A percentile compares a stretch with the other conserved stretches of the same genome.
Conservation (phyloP, 1,140 invertebrate genomes). For the Samia ricini region DNA sequence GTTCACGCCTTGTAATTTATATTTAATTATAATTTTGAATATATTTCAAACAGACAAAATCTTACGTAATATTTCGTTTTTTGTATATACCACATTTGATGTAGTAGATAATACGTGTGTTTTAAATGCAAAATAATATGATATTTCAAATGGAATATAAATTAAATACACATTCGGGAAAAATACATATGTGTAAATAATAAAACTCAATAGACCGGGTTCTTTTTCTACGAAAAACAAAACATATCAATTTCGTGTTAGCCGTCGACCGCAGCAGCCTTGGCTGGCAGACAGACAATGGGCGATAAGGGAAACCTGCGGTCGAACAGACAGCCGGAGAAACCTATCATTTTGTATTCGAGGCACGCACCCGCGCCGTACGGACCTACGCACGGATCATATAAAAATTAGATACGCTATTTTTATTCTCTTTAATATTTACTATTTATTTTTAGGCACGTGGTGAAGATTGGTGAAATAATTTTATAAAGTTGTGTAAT, state of each 20-base stretch:
- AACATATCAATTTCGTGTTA: constrained; percentile 5
- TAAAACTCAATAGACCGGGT: neutral
- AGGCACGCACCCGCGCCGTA: constrained; percentile 19
- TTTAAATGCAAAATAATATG: no score
- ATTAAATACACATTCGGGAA: neutral
- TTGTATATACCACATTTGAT: no score
- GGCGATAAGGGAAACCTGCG: constrained; percentile 53
- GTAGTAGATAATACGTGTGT: no score
- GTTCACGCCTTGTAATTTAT: no score
- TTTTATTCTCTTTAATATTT: neutral
- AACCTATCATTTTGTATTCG: constrained; percentile 41
- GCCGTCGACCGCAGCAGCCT: constrained; percentile 27
- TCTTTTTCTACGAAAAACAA: constrained; percentile 33
- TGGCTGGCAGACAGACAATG: constrained; percentile 33
- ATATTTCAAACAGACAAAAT: no score
- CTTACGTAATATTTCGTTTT: no score
- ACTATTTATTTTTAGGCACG: no score
- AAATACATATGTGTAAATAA: neutral
- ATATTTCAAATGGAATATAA: no score
- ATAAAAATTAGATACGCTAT: neutral
- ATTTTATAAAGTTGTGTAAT: no score
- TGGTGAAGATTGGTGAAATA: no score
- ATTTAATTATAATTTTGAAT: no score
- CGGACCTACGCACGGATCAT: neutral
- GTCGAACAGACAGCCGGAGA: constrained; percentile 37